Evolutionary conservation across 2,888 invertebrate species (phyloP).

Genomic region (Caenorhabditis sp.): DNA sequence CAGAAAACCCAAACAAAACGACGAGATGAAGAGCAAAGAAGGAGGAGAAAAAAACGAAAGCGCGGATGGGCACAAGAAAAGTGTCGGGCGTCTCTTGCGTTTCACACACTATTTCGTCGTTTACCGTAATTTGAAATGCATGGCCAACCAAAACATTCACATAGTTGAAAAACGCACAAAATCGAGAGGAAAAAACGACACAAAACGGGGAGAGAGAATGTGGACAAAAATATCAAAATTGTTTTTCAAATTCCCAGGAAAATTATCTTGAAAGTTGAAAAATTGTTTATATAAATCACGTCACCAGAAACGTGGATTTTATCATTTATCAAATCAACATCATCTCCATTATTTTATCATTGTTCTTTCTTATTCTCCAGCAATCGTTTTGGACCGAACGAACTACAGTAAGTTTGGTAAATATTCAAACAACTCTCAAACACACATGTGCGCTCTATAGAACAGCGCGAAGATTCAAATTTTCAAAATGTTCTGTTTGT

Average conservation of each 20-base stretch:
- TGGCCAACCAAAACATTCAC: slow-evolving; percentile 33
- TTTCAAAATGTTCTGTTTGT: not conserved
- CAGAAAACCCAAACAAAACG: not conserved
- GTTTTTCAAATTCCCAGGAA: no score
- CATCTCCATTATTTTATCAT: no score
- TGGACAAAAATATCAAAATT: not conserved
- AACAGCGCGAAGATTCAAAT: not conserved
- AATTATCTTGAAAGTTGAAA: not conserved
- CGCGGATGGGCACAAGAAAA: slow-evolving; percentile 14
- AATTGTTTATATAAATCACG: no score
- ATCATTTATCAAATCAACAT: no score
- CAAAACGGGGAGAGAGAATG: not conserved
- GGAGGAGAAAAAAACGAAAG: not conserved
- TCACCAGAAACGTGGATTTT: no score
- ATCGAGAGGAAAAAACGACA: no score
- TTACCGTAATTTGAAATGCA: slow-evolving; percentile 47
- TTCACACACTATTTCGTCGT: slow-evolving; percentile 12
- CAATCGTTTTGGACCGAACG: no score
- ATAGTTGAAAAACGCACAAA: not conserved
- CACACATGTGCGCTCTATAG: not conserved
- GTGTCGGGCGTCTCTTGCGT: slow-evolving; percentile 4
- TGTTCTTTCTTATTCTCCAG: no score
- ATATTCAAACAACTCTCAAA: not conserved
- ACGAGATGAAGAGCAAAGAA: not conserved
- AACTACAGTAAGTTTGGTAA: no score